phyloP scores from a whole-genome alignment of 1,140 invertebrate genomes.

The Cyclina sinensis region DNA sequence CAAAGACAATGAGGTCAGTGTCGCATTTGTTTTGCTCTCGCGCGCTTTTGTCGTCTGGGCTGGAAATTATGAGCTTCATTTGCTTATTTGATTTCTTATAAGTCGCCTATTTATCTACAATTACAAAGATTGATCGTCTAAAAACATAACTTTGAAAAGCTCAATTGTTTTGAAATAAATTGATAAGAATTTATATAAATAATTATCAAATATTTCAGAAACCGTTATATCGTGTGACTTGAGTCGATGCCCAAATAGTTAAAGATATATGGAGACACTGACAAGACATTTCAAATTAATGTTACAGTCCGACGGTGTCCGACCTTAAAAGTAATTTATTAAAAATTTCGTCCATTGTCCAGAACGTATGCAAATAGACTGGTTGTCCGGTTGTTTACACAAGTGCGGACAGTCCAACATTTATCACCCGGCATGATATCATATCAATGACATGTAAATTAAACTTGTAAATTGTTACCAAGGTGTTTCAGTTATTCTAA shows the following conservation, averaged over 20 bases:
- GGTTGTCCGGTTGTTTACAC: slow-evolving; percentile 39
- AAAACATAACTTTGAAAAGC: no score
- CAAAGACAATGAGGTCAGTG: no score
- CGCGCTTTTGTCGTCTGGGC: no score
- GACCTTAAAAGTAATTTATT: slow-evolving; percentile 46
- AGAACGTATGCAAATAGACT: slow-evolving; percentile 43
- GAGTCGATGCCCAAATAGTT: not conserved
- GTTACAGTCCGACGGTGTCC: not conserved
- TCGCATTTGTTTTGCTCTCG: no score
- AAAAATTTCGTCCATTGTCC: slow-evolving; percentile 27
- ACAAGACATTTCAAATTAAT: slow-evolving; percentile 39
- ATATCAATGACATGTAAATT: slow-evolving; percentile 57
- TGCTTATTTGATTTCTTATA: no score
- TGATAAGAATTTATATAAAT: no score
- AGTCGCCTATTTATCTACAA: no score
- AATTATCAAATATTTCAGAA: no score
- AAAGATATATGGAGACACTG: slow-evolving; percentile 25
- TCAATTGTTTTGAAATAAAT: no score
- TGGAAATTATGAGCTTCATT: no score
- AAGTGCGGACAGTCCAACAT: slow-evolving; percentile 37
- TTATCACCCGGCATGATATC: slow-evolving; percentile 38
- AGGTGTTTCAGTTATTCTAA: slow-evolving; percentile 27
- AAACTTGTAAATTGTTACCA: slow-evolving; percentile 51
- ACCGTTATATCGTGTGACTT: not conserved
- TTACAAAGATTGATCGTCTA: no score